Evolutionary conservation across 2,797 vertebrate species (phyloP).

Genomic region (Amphiprion clarkii): DNA sequence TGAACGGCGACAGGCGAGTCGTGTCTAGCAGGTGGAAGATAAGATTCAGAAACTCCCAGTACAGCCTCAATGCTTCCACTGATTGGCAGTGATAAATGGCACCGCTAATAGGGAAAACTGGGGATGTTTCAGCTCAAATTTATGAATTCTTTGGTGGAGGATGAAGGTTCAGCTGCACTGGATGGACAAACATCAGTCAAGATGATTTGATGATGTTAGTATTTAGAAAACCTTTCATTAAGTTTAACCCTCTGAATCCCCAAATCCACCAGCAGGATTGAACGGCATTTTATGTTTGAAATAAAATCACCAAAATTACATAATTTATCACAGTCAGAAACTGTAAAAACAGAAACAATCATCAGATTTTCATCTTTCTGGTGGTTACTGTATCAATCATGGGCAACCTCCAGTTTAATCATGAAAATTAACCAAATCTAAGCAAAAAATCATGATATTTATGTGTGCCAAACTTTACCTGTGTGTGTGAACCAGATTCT

Average conservation of each 20-base stretch:
- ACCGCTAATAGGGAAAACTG: conserved; percentile 53
- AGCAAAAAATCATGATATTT: no score
- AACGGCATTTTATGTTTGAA: no score
- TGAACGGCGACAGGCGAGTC: conserved; percentile 14
- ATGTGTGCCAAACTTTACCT: no score
- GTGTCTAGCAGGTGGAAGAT: conserved; percentile 53
- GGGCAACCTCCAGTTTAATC: no score
- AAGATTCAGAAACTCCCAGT: conserved; percentile 35
- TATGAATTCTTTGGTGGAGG: neutral
- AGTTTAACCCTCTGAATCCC: no score
- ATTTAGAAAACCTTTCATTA: neutral
- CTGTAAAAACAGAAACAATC: no score
- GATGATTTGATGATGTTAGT: neutral
- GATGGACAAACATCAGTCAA: neutral
- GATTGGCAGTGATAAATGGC: conserved; percentile 64
- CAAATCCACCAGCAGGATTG: neutral
- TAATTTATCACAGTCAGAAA: no score
- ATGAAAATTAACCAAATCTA: no score
- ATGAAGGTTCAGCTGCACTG: neutral
- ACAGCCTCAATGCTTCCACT: conserved; percentile 25
- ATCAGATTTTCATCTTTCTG: no score
- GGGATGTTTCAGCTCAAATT: conserved; percentile 20
- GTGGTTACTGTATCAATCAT: no score
- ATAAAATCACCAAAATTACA: no score
- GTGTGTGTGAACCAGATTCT: no score